Percentiles rank a stretch among this genome's conserved stretches.
These are phyloP conservation scores for Nyctibius bracteatus DNA, from an alignment of 2,113 vertebrate species.

Conservation along the genomic window DNA sequence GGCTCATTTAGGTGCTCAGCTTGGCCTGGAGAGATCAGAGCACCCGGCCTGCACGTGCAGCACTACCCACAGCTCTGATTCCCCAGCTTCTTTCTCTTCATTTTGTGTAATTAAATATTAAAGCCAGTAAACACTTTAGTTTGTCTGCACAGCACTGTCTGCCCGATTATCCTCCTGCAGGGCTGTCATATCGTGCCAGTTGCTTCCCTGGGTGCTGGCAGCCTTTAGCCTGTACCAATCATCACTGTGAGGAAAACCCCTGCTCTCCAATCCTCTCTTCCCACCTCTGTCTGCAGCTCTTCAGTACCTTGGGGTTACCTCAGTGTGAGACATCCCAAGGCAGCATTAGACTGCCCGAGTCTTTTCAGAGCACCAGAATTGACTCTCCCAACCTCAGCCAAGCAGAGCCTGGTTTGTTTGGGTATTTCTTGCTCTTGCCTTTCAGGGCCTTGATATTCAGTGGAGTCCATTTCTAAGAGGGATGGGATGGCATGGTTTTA, in stretches of 20 bases:
- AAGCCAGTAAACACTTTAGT: constrained; percentile 63
- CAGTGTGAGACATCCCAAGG: not conserved
- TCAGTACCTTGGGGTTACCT: not conserved
- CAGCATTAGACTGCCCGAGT: not conserved
- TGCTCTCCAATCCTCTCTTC: not conserved
- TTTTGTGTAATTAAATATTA: constrained; percentile 73
- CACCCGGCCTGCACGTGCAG: not conserved
- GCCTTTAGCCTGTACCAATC: not conserved
- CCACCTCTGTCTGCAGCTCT: not conserved
- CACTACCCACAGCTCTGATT: not conserved
- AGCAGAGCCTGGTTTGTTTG: not conserved
- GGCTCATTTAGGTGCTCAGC: not conserved
- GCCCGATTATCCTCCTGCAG: constrained; percentile 52
- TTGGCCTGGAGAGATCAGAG: not conserved
- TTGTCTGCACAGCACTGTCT: constrained; percentile 33
- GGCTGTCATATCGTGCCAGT: constrained; percentile 6
- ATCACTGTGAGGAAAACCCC: accelerated
- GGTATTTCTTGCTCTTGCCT: not conserved
- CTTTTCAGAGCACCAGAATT: not conserved
- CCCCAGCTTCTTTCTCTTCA: constrained; percentile 40
- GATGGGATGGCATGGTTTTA: not conserved
- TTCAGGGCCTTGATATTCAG: not conserved
- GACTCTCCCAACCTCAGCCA: not conserved
- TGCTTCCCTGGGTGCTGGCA: constrained; percentile 22
- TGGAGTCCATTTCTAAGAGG: not conserved